A percentile compares a stretch with the other conserved stretches of the same genome.
These are phyloP conservation scores for Dicentrarchus labrax DNA, from an alignment of 2,113 vertebrate genomes.

Conservation along the genomic window DNA sequence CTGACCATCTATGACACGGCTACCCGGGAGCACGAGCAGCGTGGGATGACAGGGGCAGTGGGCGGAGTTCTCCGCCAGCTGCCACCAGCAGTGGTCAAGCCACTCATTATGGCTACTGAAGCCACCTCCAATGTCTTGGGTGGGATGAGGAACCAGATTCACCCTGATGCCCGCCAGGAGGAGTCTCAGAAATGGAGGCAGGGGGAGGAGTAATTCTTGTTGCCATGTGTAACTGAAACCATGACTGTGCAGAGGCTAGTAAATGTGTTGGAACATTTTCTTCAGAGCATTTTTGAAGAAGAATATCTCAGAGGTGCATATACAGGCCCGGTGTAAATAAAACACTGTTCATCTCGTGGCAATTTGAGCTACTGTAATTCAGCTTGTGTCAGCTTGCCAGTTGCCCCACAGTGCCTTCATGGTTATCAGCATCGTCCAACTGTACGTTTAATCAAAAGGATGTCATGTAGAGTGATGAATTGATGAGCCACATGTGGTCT, in stretches of 20 bases:
- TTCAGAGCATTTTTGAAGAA: constrained; percentile 6
- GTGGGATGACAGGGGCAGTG: constrained; percentile 96
- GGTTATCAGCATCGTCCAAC: constrained; percentile 64
- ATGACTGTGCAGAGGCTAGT: constrained; percentile 34
- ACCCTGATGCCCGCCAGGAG: constrained; percentile 96
- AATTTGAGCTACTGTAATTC: constrained; percentile 64
- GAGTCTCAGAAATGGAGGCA: constrained; percentile 98
- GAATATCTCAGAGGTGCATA: constrained; percentile 28
- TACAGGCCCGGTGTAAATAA: constrained; percentile 67
- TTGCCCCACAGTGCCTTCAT: constrained; percentile 84
- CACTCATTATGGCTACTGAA: constrained; percentile 96
- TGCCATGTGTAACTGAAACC: constrained; percentile 10
- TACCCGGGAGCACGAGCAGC: constrained; percentile 96
- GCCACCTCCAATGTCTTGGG: constrained; percentile 97
- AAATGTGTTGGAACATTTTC: constrained; percentile 20
- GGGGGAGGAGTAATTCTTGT: constrained; percentile 86
- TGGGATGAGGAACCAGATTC: constrained; percentile 98
- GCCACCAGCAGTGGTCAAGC: constrained; percentile 95
- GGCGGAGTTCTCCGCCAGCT: constrained; percentile 97
- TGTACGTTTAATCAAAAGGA: constrained; percentile 52
- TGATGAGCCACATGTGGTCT: constrained; percentile 34
- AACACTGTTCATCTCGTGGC: constrained; percentile 60
- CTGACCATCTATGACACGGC: constrained; percentile 97
- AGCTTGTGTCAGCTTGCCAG: constrained; percentile 64
- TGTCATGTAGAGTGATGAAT: constrained; percentile 13